Percentiles rank a stretch among this genome's conserved stretches.
Evolutionary conservation across 2,888 invertebrate species (phyloP).

Genomic region (Trachelus iudaicus): DNA sequence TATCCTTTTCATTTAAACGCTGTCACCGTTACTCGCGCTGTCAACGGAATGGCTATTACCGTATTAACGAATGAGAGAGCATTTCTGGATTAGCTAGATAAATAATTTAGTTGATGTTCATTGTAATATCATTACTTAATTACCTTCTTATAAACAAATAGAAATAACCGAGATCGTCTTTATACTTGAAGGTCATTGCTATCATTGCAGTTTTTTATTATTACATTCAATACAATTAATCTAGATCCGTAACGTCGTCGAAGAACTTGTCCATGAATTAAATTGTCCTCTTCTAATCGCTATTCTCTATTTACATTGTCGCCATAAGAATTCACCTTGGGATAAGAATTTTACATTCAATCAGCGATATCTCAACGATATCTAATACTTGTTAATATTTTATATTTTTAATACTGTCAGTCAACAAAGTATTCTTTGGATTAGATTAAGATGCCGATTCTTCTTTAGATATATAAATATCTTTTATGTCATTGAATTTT

Average conservation of each 20-base stretch:
- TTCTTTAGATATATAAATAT: neutral
- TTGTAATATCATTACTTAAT: neutral
- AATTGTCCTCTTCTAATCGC: neutral
- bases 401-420: neutral
- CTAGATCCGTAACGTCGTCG: neutral
- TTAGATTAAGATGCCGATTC: neutral
- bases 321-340: neutral
- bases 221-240: neutral
- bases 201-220: conserved; percentile 1
- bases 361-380: neutral
- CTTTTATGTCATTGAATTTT: neutral
- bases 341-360: neutral
- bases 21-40: neutral
- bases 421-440: neutral
- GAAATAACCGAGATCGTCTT: neutral
- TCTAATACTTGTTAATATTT: neutral
- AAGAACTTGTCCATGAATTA: neutral
- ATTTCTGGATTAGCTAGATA: neutral
- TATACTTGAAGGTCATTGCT: neutral
- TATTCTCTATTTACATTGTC: neutral
- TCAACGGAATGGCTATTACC: neutral
- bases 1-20: conserved; percentile 1
- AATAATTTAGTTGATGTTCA: neutral
- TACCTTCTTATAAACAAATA: neutral
- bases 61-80: neutral